Conservation (phyloP, 2,797 vertebrate species). For the Garrulus glandarius region DNA sequence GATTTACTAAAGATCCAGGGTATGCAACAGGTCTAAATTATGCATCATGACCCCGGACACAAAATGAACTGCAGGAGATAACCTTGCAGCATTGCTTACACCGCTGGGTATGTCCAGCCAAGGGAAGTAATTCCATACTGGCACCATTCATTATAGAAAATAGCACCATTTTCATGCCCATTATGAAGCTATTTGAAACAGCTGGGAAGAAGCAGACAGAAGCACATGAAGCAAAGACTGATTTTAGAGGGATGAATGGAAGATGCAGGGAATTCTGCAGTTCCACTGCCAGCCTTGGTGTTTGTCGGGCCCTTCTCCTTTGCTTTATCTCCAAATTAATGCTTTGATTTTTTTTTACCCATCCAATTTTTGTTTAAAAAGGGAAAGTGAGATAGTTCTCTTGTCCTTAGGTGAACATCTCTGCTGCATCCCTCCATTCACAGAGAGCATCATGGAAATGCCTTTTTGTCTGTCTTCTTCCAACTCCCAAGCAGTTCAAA, state of each 20-base stretch:
- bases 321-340: background rate
- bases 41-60: background rate
- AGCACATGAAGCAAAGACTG: background rate
- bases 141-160: background rate
- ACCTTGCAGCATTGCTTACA: background rate
- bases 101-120: accelerated
- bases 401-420: background rate
- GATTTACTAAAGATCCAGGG: background rate
- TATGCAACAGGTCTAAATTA: background rate
- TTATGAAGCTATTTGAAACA: background rate
- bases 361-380: background rate
- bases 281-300: background rate
- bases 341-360: background rate
- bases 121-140: background rate
- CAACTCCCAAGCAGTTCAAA: background rate
- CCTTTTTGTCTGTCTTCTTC: background rate
- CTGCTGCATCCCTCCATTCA: background rate
- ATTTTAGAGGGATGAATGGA: background rate
- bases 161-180: background rate
- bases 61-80: background rate
- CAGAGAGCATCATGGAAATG: background rate
- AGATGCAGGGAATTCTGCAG: background rate
- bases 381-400: background rate
- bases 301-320: background rate
- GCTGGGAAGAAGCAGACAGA: background rate